Percentiles rank a stretch among this genome's conserved stretches.
phyloP scores from a whole-genome alignment of 1,140 invertebrate species.

The Lasioglossum albipes region DNA sequence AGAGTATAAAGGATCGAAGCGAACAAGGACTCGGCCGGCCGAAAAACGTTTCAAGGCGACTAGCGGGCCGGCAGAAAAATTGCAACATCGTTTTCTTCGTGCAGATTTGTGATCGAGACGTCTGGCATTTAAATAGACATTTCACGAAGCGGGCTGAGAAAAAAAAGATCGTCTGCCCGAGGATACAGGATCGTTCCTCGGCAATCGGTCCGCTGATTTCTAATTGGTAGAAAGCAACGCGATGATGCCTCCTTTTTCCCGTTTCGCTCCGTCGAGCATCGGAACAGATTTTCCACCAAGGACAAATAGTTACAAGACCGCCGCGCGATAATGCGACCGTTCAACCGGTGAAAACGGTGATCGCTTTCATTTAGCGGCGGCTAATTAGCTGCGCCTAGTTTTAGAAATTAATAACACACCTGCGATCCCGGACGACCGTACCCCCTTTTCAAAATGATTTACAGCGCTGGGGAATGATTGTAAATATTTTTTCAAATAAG shows the following conservation, averaged over 20 bases:
- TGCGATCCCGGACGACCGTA: too few species aligned
- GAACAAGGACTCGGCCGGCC: too few species aligned
- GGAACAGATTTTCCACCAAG: neutral
- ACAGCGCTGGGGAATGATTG: too few species aligned
- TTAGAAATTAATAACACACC: too few species aligned
- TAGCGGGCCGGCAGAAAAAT: neutral
- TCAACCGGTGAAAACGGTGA: too few species aligned
- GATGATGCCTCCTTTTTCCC: neutral
- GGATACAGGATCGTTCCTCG: neutral
- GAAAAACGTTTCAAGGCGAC: neutral
- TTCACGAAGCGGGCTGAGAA: neutral
- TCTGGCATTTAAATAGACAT: constrained; percentile 16
- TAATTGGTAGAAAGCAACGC: constrained; percentile 28
- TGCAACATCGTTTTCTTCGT: neutral
- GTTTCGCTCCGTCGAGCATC: neutral
- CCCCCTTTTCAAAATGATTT: too few species aligned
- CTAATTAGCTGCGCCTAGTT: too few species aligned
- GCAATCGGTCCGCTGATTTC: constrained; percentile 10
- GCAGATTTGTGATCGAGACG: neutral
- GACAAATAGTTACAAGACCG: neutral
- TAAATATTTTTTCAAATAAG: too few species aligned
- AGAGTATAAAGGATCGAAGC: too few species aligned
- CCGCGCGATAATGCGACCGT: too few species aligned
- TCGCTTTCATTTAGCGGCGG: too few species aligned
- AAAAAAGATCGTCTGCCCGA: neutral